Conservation (phyloP, 2,113 vertebrate species). For the Ophiodon elongatus region DNA sequence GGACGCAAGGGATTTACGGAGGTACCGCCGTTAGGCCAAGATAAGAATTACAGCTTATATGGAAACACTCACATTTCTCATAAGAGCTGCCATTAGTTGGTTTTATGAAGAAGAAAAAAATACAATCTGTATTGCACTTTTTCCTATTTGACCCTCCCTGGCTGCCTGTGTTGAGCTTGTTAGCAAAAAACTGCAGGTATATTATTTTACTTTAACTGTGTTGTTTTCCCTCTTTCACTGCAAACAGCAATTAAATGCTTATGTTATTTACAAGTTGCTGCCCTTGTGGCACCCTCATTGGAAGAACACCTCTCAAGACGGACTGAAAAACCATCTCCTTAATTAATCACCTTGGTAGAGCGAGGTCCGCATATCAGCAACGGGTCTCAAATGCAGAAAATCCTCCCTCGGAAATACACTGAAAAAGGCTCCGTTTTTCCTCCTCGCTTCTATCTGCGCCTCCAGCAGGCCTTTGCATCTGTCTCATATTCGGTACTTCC, state of each 20-base stretch:
- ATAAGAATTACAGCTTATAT: slow-evolving; percentile 54
- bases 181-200: slow-evolving; percentile 21
- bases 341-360: slow-evolving; percentile 58
- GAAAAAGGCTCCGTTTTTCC: slow-evolving; percentile 1
- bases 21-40: slow-evolving; percentile 30
- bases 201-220: slow-evolving; percentile 24
- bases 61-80: slow-evolving; percentile 61
- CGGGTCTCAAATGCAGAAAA: slow-evolving; percentile 22
- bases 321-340: slow-evolving; percentile 32
- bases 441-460: slow-evolving; percentile 25
- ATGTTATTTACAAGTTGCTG: slow-evolving; percentile 62
- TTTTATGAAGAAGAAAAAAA: slow-evolving; percentile 9
- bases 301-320: slow-evolving; percentile 16
- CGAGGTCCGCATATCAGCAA: neutral
- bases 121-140: slow-evolving; percentile 5
- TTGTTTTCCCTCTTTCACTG: slow-evolving; percentile 28
- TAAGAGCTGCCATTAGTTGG: slow-evolving; percentile 47
- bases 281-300: neutral
- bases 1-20: slow-evolving; percentile 49
- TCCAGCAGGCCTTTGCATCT: slow-evolving; percentile 54
- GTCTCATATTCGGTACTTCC: slow-evolving; percentile 47
- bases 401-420: neutral
- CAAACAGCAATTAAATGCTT: slow-evolving; percentile 67
- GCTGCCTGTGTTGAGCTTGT: slow-evolving; percentile 43
- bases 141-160: slow-evolving; percentile 26